Base-by-base conservation (phyloP, 2,113 vertebrate species). In the Polyodon spathula region DNA sequence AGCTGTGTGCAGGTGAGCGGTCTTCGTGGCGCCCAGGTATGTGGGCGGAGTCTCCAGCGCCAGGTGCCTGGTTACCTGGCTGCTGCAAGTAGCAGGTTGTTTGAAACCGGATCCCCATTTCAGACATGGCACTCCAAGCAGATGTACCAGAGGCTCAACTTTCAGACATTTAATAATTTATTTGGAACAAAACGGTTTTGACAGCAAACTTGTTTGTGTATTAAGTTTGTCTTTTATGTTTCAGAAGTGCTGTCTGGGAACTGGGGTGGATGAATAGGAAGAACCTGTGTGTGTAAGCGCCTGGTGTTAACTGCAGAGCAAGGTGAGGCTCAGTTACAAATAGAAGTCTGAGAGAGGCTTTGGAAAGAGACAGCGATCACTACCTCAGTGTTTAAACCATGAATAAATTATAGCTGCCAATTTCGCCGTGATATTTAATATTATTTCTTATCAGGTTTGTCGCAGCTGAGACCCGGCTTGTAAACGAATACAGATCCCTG, bases 11-110 rank as follows among this genome's bases (percentile, higher is more conserved):
- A 48, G 58, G 44, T 50, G 44, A 42, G 27, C 58, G 14, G 43
- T 59, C 15, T 48, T 42, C 58, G 37, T 59, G 44, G 58, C 14
- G 16, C 46, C 43, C 58, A 59, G 51, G 59, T 53, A 61, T 61
- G 59, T 61, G 37, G 59, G 59, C 9, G 44, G 44, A 46, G 44
- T 10, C 14, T 46, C 27, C 27, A 27, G 58, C 27, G 44, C 10
- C 15, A 14, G 59, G 51, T 40, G 51, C 59, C 46, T 37, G 39
- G 8, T 40, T 53, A 40, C 50, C 50, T 51, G 50, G 38, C 9
- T 4, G n/a, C n/a, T n/a, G n/a, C n/a, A n/a, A n/a, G n/a, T n/a
- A n/a, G n/a, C n/a, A n/a, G 51, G 42, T 10, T 59, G 17, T 37
- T 38, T 14, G 58, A 59, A 59, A 59, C 37, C 37, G 27, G 37